Conservation (phyloP, 2,797 vertebrate species). For the Argyrosomus regius region DNA sequence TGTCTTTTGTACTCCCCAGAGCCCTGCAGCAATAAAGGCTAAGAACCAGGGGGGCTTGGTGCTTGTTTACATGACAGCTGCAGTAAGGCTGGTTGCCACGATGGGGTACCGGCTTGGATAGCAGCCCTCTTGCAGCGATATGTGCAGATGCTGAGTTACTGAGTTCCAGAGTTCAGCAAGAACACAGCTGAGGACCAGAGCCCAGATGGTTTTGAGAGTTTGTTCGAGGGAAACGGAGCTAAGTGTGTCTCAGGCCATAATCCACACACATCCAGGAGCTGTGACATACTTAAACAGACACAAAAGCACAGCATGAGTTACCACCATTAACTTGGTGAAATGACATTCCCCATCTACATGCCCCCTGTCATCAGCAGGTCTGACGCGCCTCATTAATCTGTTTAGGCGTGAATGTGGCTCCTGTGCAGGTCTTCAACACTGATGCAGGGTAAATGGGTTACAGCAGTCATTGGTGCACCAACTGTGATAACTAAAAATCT, state of each 20-base stretch:
- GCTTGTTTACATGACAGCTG: conserved; percentile 80
- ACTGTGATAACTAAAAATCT: conserved; percentile 39
- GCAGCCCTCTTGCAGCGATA: conserved; percentile 57
- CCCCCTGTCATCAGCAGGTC: conserved; percentile 32
- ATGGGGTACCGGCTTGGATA: conserved; percentile 57
- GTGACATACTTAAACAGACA: conserved; percentile 34
- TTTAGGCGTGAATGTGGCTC: conserved; percentile 35
- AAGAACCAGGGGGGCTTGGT: conserved; percentile 50
- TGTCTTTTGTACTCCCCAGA: conserved; percentile 60
- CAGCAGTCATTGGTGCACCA: conserved; percentile 31
- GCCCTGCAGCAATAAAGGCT: conserved; percentile 59
- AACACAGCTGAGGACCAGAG: conserved; percentile 72
- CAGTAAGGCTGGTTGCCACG: conserved; percentile 69
- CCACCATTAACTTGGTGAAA: conserved; percentile 30
- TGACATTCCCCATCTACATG: conserved; percentile 33
- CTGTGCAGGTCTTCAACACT: conserved; percentile 49
- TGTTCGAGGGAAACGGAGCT: conserved; percentile 45
- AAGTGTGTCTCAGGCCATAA: conserved; percentile 43
- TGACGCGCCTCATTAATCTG: conserved; percentile 60
- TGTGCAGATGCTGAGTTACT: conserved; percentile 68
- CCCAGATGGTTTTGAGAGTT: conserved; percentile 62
- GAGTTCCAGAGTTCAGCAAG: conserved; percentile 57
- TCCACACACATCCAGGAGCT: conserved; percentile 37
- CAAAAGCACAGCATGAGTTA: conserved; percentile 35
- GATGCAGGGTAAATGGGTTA: conserved; percentile 50